Percentiles rank a stretch among this genome's conserved stretches.
These are phyloP conservation scores for Falco cherrug DNA, from an alignment of 2,797 vertebrate genomes.

Conservation along the genomic window DNA sequence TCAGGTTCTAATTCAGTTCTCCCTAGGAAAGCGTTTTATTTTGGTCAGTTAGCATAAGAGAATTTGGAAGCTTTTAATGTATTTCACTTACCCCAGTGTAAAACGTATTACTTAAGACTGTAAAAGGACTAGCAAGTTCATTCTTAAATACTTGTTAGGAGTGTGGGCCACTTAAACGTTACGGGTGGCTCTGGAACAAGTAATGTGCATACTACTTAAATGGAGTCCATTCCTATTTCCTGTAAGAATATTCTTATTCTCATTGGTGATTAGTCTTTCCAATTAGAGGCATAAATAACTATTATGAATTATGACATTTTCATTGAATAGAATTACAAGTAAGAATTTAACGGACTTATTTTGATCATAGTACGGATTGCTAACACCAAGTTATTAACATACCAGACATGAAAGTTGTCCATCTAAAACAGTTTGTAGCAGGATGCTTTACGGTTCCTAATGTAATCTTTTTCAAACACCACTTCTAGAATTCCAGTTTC, in stretches of 20 bases:
- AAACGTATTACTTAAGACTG: background rate
- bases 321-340: background rate
- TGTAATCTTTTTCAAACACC: background rate
- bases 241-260: background rate
- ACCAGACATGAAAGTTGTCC: background rate
- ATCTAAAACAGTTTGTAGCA: background rate
- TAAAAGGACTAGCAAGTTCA: background rate
- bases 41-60: background rate
- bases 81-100: background rate
- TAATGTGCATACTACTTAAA: background rate
- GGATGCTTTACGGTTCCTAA: background rate
- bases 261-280: background rate
- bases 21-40: background rate
- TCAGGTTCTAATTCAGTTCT: background rate
- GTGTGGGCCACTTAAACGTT: background rate
- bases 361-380: background rate
- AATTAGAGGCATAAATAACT: background rate
- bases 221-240: background rate
- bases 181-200: background rate
- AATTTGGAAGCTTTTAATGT: background rate
- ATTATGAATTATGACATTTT: background rate
- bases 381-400: background rate
- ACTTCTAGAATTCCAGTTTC: conserved; percentile 33
- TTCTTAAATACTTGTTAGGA: background rate
- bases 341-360: background rate